Evolutionary conservation across 1,140 invertebrate species (phyloP).

Genomic region (Halictus rubicundus): DNA sequence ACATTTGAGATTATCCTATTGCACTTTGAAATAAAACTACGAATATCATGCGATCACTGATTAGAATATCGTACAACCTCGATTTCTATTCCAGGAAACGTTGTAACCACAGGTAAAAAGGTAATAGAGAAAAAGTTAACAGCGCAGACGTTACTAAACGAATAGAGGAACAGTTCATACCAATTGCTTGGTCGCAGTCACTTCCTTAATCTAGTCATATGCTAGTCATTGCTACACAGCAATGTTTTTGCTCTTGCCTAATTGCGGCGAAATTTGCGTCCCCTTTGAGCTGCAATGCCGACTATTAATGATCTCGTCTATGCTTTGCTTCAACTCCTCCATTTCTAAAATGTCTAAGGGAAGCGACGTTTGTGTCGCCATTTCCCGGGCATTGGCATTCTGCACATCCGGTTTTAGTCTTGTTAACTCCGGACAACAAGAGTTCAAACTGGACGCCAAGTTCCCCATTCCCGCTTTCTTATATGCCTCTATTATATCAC

Average conservation of each 20-base stretch:
- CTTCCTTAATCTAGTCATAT: neutral
- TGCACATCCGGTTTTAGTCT: conserved; percentile 81
- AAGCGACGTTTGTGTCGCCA: conserved; percentile 82
- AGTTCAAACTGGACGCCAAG: conserved; percentile 70
- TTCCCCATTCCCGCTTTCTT: conserved; percentile 69
- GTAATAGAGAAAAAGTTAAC: conserved; percentile 52
- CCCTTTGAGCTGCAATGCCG: conserved; percentile 73
- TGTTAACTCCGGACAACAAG: conserved; percentile 76
- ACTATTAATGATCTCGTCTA: conserved; percentile 77
- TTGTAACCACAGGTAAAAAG: conserved; percentile 59
- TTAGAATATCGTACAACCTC: conserved; percentile 36
- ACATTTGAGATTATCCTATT: conserved; percentile 1
- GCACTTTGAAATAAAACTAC: conserved; percentile 5
- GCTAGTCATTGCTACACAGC: conserved; percentile 40
- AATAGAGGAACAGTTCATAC: conserved; percentile 25
- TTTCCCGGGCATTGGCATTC: conserved; percentile 82
- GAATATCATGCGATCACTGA: conserved; percentile 3
- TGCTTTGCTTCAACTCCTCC: conserved; percentile 77
- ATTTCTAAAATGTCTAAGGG: conserved; percentile 78
- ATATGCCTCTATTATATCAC: conserved; percentile 71
- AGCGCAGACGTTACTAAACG: neutral
- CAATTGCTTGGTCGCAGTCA: neutral
- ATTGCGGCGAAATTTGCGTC: conserved; percentile 75
- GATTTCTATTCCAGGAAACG: conserved; percentile 65
- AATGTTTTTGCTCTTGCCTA: conserved; percentile 70